phyloP scores from a whole-genome alignment of 2,797 vertebrate genomes.

The Toxotes lorentzi region DNA sequence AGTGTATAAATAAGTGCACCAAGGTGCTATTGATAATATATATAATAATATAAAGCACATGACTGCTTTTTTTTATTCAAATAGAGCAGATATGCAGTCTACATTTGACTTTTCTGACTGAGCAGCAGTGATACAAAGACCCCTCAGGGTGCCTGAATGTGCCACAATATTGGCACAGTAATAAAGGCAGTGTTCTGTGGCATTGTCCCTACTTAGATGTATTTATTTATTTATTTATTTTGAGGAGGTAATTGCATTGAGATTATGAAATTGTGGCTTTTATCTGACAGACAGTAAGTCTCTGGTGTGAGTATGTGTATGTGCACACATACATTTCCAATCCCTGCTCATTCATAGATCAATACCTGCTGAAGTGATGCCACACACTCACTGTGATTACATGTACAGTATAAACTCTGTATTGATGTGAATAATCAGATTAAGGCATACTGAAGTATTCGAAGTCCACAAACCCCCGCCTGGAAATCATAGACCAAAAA shows the following conservation, averaged over 20 bases:
- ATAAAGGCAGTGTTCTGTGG: slow-evolving; percentile 46
- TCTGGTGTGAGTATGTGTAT: neutral
- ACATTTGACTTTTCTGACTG: slow-evolving; percentile 27
- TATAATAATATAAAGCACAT: too few relatives aligned
- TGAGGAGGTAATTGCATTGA: slow-evolving; percentile 37
- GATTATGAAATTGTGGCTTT: slow-evolving; percentile 19
- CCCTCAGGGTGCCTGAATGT: slow-evolving; percentile 43
- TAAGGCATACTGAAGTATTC: neutral
- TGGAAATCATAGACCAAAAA: neutral
- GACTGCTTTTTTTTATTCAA: neutral
- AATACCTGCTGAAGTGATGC: neutral
- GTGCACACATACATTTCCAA: neutral
- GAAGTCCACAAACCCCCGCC: neutral
- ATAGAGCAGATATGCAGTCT: slow-evolving; percentile 13
- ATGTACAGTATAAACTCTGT: neutral
- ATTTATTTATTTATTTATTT: slow-evolving; percentile 30
- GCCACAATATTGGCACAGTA: slow-evolving; percentile 44
- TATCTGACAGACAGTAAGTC: slow-evolving; percentile 18
- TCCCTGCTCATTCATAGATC: slow-evolving; percentile 18
- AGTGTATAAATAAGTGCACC: neutral
- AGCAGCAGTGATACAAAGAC: slow-evolving; percentile 29
- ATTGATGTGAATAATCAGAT: neutral
- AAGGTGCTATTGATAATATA: slow-evolving; percentile 5
- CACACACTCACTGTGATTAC: slow-evolving; percentile 12
- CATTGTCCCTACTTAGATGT: slow-evolving; percentile 15